Conservation (phyloP, 2,797 vertebrate species). For the Hozukius guyotensis region DNA sequence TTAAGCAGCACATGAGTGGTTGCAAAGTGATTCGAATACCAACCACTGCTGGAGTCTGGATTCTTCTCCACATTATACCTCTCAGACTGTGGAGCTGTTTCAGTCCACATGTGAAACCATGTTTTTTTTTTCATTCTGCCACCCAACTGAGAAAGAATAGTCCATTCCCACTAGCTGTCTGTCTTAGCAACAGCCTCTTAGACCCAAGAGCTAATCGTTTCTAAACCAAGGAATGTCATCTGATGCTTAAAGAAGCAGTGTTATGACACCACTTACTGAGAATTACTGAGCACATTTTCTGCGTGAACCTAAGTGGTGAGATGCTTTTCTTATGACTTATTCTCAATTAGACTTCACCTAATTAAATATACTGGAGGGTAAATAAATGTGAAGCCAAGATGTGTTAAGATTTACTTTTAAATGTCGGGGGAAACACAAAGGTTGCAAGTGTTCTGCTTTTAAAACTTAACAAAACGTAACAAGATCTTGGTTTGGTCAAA, state of each 20-base stretch:
- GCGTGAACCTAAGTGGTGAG: not conserved
- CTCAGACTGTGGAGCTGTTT: not conserved
- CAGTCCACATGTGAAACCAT: not conserved
- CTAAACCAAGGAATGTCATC: not conserved
- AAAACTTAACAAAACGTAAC: not conserved
- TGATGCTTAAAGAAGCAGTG: not conserved
- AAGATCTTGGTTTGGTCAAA: not conserved
- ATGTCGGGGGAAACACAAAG: not conserved
- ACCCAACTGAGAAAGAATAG: not conserved
- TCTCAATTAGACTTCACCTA: not conserved
- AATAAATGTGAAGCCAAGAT: not conserved
- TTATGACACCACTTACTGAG: not conserved
- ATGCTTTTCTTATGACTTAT: not conserved
- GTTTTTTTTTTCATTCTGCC: not conserved
- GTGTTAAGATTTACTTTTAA: not conserved
- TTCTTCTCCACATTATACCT: not conserved
- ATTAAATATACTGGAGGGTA: not conserved
- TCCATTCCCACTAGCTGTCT: not conserved
- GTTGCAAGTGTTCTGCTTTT: not conserved
- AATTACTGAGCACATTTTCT: not conserved
- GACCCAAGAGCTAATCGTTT: not conserved
- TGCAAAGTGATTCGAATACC: conserved; percentile 27
- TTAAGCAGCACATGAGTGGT: conserved; percentile 31
- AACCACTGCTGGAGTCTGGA: not conserved
- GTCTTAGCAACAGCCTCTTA: not conserved